phyloP scores from a whole-genome alignment of 2,888 invertebrate genomes.

The Hipparchia semele region DNA sequence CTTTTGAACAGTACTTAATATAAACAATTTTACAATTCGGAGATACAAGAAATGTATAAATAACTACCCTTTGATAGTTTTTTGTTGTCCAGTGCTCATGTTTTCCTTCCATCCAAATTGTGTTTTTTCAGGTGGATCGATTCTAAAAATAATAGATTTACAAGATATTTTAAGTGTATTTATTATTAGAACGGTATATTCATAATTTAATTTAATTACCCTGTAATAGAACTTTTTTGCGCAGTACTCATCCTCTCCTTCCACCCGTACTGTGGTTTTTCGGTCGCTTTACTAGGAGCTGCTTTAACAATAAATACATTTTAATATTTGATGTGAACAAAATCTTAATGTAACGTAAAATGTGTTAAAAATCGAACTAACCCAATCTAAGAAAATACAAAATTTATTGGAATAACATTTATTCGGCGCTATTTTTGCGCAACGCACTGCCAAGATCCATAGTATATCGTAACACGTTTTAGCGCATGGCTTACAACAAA shows the following conservation, averaged over 20 bases:
- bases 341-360: background rate
- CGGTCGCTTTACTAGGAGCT: slow-evolving; percentile 61
- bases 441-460: slow-evolving; percentile 72
- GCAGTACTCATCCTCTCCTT: slow-evolving; percentile 49
- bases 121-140: background rate
- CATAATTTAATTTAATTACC: slow-evolving; percentile 45
- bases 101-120: background rate
- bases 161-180: background rate
- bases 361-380: slow-evolving; percentile 48
- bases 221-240: slow-evolving; percentile 41
- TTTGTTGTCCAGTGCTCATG: background rate
- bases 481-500: slow-evolving; percentile 56
- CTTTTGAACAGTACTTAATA: background rate
- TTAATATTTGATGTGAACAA: background rate
- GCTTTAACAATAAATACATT: slow-evolving; percentile 42
- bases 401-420: slow-evolving; percentile 52
- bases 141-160: background rate
- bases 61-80: slow-evolving; percentile 50
- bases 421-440: slow-evolving; percentile 57
- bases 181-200: background rate
- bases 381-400: slow-evolving; percentile 63
- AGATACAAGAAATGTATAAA: background rate
- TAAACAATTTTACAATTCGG: background rate
- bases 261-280: slow-evolving; percentile 58
- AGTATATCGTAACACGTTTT: slow-evolving; percentile 50